Base-by-base conservation (phyloP, 2,113 vertebrate genomes). In the Phoenicopterus ruber region DNA sequence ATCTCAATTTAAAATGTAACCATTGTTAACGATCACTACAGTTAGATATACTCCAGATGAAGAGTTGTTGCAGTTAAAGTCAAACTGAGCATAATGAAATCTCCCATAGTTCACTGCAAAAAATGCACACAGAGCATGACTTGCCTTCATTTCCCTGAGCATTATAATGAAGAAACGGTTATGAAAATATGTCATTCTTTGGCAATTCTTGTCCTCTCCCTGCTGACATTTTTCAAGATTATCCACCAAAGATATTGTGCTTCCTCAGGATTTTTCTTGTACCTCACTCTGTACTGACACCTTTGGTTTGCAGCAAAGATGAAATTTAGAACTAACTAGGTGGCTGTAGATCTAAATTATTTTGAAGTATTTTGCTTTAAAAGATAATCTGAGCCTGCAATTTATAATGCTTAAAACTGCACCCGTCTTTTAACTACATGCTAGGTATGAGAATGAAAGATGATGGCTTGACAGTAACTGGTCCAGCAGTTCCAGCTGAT, bases 41-140 rank as follows among this genome's bases (percentile, higher is more conserved):
- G 38, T 72, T 82, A 79, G 67, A 88, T 13, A 36, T 15, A 88
- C 24, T 76, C 67, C 49, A 91, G 61, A 79, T 77, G 25, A 92
- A 86, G 32, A 54, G 84, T n/a, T 94, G 94, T 80, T 74, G 25
- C 32, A 77, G 44, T 32, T 83, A 28, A 82, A 87, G 52, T 46
- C 55, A 87, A 79, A 96, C 32, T 46, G 32, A 93, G 91, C 67
- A 87, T 73, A 95, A 87, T 47, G 73, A 96, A 94, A 82, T 26
- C 40, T 61, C 63, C 36, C 44, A 65, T 55, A 73, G 79, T 62
- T 85, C 83, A 69, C 28, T 26, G 4, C 32, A 84, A 61, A 66
- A 74, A 69, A 67, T 1, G 2, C 26, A 86, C 34, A 22, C 24
- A 52, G 49, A 44, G 10, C 47, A 86, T 80, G 66, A 72, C 22